Base-by-base conservation (phyloP, 1,140 invertebrate species). In the Papilio xuthus region DNA sequence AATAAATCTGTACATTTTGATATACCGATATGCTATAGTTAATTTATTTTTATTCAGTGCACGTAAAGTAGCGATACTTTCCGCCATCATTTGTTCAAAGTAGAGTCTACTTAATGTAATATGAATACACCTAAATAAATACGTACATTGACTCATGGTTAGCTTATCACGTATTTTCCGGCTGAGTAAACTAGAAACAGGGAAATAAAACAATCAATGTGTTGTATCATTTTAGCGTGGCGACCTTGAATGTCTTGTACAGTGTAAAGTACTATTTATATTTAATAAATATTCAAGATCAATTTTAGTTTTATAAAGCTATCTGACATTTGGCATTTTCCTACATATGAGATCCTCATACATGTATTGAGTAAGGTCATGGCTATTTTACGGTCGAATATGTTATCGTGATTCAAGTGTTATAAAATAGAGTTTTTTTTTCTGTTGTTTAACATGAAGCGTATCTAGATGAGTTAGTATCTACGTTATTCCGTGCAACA, bases 401-500 rank as follows among this genome's bases (percentile, higher is more conserved):
- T 7, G n/a, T n/a, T n/a, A n/a, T n/a, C n/a, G n/a, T n/a, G n/a
- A 37, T 37, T 37, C 32, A 37, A 37, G 32, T 32, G 32, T 44
- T 13, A n/a, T 53, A 20, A 18, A 53, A n/a, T 18, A 53, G 18
- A 20, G 1, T 8, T 9, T 53, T 20, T 53, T 53, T 53, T n/a
- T 53, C 18, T 53, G 18, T n/a, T 47, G 32, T 70, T 41, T n/a
- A 41, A 32, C 18, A 9, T 15, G 18, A 47, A 44, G 42, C 74
- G 42, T 76, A 63, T 76, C 74, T 63, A 76, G 74, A 23, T 42
- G 60, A 15, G 15, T 15, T 63, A 32, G 41, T 76, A 63, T 63
- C 41, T 56, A 63, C 8, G 67, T 20, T 41, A 71, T 75, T 77
- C 79, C 74, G 42, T 82, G 76, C 63, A 72, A 73, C 67, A 74